Percentiles rank a stretch among this genome's conserved stretches.
phyloP scores from a whole-genome alignment of 2,113 vertebrate genomes.

The Perca flavescens region DNA sequence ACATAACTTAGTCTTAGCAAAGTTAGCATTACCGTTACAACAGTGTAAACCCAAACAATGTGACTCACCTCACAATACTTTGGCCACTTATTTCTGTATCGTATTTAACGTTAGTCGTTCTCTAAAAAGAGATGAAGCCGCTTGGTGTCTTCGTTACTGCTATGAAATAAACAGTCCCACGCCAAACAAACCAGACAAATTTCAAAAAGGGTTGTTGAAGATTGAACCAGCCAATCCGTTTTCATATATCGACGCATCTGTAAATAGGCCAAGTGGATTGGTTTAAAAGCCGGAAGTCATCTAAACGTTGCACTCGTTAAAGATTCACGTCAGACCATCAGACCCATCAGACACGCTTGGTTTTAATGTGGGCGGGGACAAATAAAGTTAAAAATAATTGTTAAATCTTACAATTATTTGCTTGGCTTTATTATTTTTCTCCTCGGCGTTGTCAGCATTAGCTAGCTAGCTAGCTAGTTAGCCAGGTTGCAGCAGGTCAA shows the following conservation, averaged over 20 bases:
- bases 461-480: no score
- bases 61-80: conserved; percentile 35
- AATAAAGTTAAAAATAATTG: neutral
- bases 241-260: neutral
- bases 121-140: accelerated
- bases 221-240: conserved; percentile 69
- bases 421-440: no score
- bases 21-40: neutral
- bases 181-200: neutral
- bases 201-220: conserved; percentile 44
- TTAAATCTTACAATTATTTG: neutral
- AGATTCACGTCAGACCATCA: accelerated
- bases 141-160: no score
- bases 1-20: neutral
- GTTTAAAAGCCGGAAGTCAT: conserved; percentile 32
- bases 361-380: neutral
- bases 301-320: neutral
- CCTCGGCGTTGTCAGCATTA: no score
- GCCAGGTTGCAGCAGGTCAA: neutral
- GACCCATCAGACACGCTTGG: neutral
- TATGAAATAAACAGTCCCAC: conserved; percentile 4
- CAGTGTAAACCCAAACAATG: no score
- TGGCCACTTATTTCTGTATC: neutral
- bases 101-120: neutral
- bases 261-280: conserved; percentile 47